Evolutionary conservation across 2,797 vertebrate genomes (phyloP).

Genomic region (Decapterus maruadsi): DNA sequence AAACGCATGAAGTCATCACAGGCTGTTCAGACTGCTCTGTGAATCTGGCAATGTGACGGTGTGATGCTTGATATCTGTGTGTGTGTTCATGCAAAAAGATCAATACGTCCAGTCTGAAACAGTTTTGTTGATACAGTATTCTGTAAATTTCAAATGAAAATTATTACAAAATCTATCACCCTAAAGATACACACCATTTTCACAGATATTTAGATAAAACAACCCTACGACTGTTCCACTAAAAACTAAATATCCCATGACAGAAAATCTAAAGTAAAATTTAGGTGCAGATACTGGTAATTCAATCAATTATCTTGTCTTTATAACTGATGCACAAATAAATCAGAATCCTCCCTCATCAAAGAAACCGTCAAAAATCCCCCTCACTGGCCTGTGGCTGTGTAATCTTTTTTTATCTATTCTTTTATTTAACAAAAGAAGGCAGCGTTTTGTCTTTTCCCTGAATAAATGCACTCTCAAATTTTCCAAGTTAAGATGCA

Average conservation of each 20-base stretch:
- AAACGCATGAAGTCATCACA: slow-evolving; percentile 81
- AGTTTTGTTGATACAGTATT: background rate
- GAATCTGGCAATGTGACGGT: slow-evolving; percentile 44
- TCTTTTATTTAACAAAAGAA: background rate
- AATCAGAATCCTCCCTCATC: background rate
- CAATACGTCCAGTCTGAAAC: background rate
- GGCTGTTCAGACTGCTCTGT: slow-evolving; percentile 51
- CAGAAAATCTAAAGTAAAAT: background rate
- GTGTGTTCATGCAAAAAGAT: slow-evolving; percentile 12
- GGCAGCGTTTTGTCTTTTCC: background rate
- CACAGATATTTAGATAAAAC: background rate
- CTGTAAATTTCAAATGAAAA: slow-evolving; percentile 1
- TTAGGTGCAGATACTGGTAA: background rate
- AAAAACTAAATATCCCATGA: background rate
- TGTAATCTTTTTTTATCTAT: background rate
- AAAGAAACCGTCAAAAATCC: background rate
- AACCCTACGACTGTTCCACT: background rate
- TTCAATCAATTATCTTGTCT: background rate
- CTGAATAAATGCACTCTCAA: background rate
- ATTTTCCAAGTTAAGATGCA: background rate
- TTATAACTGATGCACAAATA: background rate
- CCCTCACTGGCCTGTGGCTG: background rate
- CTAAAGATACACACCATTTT: background rate
- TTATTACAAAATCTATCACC: background rate
- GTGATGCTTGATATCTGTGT: slow-evolving; percentile 37